These are phyloP conservation scores for Bryconaethiops microstoma DNA, from an alignment of 2,797 vertebrate species.

Conservation along the genomic window DNA sequence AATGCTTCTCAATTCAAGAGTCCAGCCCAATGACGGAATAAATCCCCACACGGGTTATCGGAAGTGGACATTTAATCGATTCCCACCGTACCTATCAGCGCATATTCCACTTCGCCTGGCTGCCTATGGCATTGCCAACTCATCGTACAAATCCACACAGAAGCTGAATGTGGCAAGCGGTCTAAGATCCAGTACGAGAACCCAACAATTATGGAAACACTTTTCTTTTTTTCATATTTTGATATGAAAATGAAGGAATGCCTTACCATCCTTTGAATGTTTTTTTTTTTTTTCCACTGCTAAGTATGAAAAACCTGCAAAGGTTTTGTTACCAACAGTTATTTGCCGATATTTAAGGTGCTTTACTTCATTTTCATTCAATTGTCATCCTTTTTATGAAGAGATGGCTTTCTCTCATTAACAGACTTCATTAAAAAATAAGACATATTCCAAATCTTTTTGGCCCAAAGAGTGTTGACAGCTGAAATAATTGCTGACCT, in stretches of 20 bases:
- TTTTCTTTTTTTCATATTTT: constrained; percentile 28
- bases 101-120: constrained; percentile 43
- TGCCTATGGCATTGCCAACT: constrained; percentile 33
- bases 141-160: constrained; percentile 26
- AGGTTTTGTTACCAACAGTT: too few relatives aligned
- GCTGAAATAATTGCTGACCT: too few relatives aligned
- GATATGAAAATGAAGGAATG: neutral
- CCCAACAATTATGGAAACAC: constrained; percentile 12
- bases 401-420: too few relatives aligned
- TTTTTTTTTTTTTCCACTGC: neutral
- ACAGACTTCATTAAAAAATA: too few relatives aligned
- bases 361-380: too few relatives aligned
- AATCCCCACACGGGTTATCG: constrained; percentile 55
- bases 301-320: neutral
- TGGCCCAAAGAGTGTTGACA: too few relatives aligned
- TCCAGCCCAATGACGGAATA: constrained; percentile 52
- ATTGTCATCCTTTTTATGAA: too few relatives aligned
- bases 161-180: constrained; percentile 1
- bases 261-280: neutral
- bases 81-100: constrained; percentile 36
- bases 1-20: constrained; percentile 51
- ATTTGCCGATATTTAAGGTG: too few relatives aligned
- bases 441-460: too few relatives aligned
- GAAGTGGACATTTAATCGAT: constrained; percentile 54
- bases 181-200: constrained; percentile 2